Percentiles rank a stretch among this genome's conserved stretches.
phyloP scores from a whole-genome alignment of 1,140 invertebrate genomes.

The Heliconius melpomene region DNA sequence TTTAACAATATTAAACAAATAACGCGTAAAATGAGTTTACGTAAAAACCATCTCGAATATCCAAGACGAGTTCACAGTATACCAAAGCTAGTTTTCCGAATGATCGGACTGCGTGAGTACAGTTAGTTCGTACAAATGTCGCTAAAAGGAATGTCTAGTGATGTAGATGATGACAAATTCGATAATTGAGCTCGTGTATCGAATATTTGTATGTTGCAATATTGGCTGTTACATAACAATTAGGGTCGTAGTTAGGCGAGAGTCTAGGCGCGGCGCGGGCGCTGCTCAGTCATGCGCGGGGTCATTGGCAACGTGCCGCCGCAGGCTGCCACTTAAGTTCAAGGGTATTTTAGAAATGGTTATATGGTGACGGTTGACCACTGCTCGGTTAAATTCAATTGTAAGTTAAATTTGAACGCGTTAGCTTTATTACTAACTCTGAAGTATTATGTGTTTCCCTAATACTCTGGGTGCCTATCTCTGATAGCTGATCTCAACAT shows the following conservation, averaged over 20 bases:
- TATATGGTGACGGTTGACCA: constrained; percentile 55
- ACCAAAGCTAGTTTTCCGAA: not conserved
- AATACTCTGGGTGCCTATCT: not conserved
- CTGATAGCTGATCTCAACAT: not conserved
- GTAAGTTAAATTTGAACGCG: no score
- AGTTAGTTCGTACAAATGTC: constrained; percentile 35
- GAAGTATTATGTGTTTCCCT: not conserved
- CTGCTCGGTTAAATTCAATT: constrained; percentile 1
- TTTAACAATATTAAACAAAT: constrained; percentile 4
- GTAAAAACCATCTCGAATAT: constrained; percentile 20
- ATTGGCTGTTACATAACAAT: constrained; percentile 76
- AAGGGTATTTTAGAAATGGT: constrained; percentile 71
- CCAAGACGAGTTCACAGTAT: constrained; percentile 27
- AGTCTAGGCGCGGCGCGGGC: constrained; percentile 56
- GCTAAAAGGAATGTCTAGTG: constrained; percentile 27
- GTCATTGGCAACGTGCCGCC: constrained; percentile 75
- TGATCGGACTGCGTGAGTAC: constrained; percentile 15
- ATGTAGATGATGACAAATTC: constrained; percentile 30
- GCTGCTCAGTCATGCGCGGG: constrained; percentile 59
- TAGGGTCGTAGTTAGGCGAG: no score
- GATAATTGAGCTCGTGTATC: constrained; percentile 42
- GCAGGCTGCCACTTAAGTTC: constrained; percentile 77
- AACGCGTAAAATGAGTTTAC: constrained; percentile 9
- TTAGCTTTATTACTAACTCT: not conserved
- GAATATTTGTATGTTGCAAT: constrained; percentile 59